Evolutionary conservation across 2,113 vertebrate species (phyloP).

Genomic region (Petroica traversi): DNA sequence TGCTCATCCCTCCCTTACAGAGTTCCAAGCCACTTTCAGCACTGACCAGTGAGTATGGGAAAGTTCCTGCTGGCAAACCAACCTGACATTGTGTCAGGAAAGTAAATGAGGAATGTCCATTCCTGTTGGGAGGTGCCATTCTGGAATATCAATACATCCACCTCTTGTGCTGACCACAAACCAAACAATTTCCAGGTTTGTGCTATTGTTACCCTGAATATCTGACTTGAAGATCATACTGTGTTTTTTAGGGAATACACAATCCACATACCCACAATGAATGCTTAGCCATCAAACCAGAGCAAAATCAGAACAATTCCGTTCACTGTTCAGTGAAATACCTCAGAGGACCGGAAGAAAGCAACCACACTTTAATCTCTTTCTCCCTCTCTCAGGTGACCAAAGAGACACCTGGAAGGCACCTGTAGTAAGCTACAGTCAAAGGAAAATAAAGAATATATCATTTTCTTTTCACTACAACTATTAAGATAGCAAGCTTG

Average conservation of each 20-base stretch:
- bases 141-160: neutral
- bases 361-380: neutral
- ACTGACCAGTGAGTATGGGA: neutral
- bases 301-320: neutral
- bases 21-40: neutral
- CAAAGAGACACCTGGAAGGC: neutral
- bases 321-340: neutral
- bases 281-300: neutral
- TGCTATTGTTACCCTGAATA: neutral
- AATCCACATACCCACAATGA: neutral
- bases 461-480: neutral
- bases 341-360: neutral
- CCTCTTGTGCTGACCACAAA: neutral
- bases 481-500: neutral
- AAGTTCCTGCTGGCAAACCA: neutral
- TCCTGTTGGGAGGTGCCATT: neutral
- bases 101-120: neutral
- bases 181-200: neutral
- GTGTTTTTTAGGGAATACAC: neutral
- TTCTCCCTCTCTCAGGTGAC: neutral
- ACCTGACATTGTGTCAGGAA: neutral
- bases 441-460: neutral
- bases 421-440: neutral
- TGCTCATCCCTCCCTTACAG: neutral
- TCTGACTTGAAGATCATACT: neutral